Evolutionary conservation across 2,888 invertebrate genomes (phyloP).

Genomic region (Habroteleia sp.): DNA sequence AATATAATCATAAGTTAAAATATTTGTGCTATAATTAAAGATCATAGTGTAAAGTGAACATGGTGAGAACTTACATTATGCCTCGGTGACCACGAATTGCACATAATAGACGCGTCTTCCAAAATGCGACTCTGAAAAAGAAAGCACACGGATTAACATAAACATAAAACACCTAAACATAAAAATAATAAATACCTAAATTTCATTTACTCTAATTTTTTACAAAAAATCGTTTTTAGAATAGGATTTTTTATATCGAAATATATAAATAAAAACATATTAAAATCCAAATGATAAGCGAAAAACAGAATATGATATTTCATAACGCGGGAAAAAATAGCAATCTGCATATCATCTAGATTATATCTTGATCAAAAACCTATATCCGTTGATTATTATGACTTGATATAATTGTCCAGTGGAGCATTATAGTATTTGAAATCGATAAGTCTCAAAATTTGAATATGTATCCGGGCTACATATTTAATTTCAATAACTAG

Average conservation of each 20-base stretch:
- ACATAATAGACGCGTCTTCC: conserved; percentile 94
- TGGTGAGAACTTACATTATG: conserved; percentile 89
- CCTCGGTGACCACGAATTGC: conserved; percentile 95
- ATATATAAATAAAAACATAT: too few species aligned
- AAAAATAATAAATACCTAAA: too few species aligned
- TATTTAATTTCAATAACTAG: conserved; percentile 74
- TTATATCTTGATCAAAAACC: conserved; percentile 52
- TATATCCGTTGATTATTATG: conserved; percentile 60
- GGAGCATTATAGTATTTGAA: conserved; percentile 50
- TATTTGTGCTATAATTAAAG: too few species aligned
- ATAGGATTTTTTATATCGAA: too few species aligned
- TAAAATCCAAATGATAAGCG: background rate
- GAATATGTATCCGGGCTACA: conserved; percentile 73
- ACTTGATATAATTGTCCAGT: conserved; percentile 48
- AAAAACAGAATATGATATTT: conserved; percentile 6
- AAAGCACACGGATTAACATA: conserved; percentile 15
- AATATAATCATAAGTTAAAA: too few species aligned
- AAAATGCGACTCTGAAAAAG: conserved; percentile 90
- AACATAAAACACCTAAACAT: too few species aligned
- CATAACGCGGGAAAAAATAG: conserved; percentile 34
- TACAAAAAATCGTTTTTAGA: too few species aligned
- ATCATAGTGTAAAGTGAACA: background rate
- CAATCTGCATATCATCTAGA: conserved; percentile 38
- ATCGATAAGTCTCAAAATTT: conserved; percentile 70
- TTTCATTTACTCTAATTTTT: too few species aligned